Base-by-base conservation (phyloP, 1,140 invertebrate genomes). In the Tetragonula clypearis region DNA sequence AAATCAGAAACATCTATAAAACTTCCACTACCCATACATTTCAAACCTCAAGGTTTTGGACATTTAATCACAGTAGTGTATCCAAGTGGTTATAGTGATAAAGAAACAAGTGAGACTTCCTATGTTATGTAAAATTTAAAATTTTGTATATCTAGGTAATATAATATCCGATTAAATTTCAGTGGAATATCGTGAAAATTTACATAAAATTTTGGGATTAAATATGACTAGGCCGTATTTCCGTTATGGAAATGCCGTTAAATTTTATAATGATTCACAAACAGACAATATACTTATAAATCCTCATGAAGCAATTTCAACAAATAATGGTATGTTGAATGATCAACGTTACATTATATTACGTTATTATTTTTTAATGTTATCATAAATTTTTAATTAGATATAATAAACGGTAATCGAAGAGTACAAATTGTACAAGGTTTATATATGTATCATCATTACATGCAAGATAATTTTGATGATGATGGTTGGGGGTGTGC, bases 401-500 rank as follows among this genome's bases (percentile, higher is more conserved):
- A 60, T 79, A 66, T 21, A 79, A n/a, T 49, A 83, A 85, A 56
- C 15, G 35, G 65, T 53, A 77, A 26, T 15, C 58, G 79, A 65
- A 79, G 87, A 78, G 11, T 85, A 15, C 76, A 80, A 71, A 66
- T 80, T 55, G 98, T 99, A 4, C 95, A 97, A 86, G 99, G 99
- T 6, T 96, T 96, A 79, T 99, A 99, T 94, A 95, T 96, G 2
- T 99, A 99, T 95, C 97, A 99, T 94, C 99, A 99, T 94, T 99
- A 99, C 92, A 98, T 98, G 97, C 99, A 99, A 95, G 97, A 99
- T 92, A 96, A 96, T 88, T 97, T 99, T 92, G 97, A 99, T 94
- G 99, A 99, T 93, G 97, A 98, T 94, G 99, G 99, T 53, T 99
- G 99, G 99, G 99, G 99, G 23, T 99, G 99, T 96, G 99, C 99